Evolutionary conservation across 2,797 vertebrate genomes (phyloP).

Genomic region (Rhabdomys pumilio): DNA sequence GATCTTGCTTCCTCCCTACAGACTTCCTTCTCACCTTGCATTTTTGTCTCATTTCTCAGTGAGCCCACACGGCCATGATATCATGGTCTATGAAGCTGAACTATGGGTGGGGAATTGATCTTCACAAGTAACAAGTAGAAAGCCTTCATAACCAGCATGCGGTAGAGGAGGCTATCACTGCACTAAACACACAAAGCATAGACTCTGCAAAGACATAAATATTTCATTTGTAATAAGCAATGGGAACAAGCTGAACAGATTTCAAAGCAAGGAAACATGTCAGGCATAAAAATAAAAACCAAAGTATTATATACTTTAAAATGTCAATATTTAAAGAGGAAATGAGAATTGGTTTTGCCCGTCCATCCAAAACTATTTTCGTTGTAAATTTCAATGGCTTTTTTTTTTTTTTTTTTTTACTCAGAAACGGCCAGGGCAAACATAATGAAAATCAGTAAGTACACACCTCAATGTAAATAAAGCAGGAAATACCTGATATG

Average conservation of each 20-base stretch:
- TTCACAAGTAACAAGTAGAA: not conserved
- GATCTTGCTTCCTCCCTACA: not conserved
- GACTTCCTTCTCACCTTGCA: not conserved
- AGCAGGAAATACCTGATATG: not conserved
- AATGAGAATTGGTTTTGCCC: not conserved
- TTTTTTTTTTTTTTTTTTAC: too few relatives aligned
- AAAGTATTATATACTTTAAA: not conserved
- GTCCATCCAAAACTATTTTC: not conserved
- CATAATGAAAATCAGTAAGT: not conserved
- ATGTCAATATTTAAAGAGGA: not conserved
- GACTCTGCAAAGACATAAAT: not conserved
- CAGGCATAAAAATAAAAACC: not conserved
- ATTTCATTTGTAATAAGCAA: not conserved
- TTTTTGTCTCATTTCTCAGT: not conserved
- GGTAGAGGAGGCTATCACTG: too few relatives aligned
- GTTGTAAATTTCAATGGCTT: not conserved
- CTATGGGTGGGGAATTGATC: not conserved
- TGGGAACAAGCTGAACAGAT: not conserved
- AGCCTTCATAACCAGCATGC: not conserved
- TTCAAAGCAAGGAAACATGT: not conserved
- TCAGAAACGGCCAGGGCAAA: not conserved
- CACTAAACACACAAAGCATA: not conserved
- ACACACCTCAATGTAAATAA: not conserved
- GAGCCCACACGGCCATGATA: not conserved
- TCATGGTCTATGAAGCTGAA: not conserved